These are phyloP conservation scores for Charaxes varanes DNA, from an alignment of 1,140 invertebrate genomes.

Conservation along the genomic window DNA sequence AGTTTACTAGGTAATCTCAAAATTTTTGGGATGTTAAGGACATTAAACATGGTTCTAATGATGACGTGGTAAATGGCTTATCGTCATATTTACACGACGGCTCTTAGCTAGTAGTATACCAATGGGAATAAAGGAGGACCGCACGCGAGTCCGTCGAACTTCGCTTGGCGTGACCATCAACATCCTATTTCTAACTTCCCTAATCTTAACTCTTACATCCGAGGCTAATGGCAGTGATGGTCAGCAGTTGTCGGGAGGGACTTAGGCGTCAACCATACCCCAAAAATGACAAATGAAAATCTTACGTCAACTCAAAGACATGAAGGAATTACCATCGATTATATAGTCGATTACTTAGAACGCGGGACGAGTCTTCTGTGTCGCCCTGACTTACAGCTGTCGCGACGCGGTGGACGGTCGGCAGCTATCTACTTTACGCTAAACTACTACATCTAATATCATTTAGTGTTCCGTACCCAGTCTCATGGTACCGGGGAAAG, in stretches of 20 bases:
- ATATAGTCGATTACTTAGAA: constrained; percentile 4
- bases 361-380: constrained; percentile 6
- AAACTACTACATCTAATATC: constrained; percentile 26
- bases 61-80: no score
- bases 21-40: no score
- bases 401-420: constrained; percentile 5
- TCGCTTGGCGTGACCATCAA: constrained; percentile 19
- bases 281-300: constrained; percentile 36
- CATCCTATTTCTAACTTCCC: constrained; percentile 42
- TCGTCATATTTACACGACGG: no score
- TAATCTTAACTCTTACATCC: constrained; percentile 47
- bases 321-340: constrained; percentile 20
- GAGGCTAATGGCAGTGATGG: constrained; percentile 64
- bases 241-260: constrained; percentile 63
- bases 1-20: no score
- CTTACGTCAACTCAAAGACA: constrained; percentile 26
- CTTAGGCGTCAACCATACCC: constrained; percentile 46
- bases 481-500: constrained; percentile 7
- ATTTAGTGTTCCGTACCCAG: constrained; percentile 27
- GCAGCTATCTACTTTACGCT: constrained; percentile 14
- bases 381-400: constrained; percentile 13
- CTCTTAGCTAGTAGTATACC: no score
- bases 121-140: no score
- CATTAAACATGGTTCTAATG: no score
- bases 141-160: constrained; percentile 7